Percentiles rank a stretch among this genome's conserved stretches.
Conservation (phyloP, 2,113 vertebrate species). For the Anarhynchus alexandrinus region DNA sequence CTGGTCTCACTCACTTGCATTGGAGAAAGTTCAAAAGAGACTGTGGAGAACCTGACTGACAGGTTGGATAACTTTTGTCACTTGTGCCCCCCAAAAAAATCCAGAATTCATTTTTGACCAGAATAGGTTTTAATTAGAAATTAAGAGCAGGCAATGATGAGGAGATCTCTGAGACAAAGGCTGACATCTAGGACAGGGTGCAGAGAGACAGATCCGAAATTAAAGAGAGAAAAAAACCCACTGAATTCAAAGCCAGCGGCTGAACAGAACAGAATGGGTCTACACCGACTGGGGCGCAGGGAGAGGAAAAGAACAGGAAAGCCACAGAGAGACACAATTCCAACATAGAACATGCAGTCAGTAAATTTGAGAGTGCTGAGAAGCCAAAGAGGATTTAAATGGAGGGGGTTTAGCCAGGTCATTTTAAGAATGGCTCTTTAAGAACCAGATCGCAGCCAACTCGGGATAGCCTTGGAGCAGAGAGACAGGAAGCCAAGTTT, state of each 20-base stretch:
- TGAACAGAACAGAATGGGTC: neutral
- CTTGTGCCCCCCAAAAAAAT: neutral
- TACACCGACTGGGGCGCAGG: neutral
- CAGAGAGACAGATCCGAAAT: neutral
- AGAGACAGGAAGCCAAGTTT: neutral
- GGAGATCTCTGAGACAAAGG: neutral
- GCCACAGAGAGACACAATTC: neutral
- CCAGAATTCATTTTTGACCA: neutral
- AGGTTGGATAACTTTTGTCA: neutral
- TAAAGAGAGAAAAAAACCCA: neutral
- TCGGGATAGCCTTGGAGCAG: neutral
- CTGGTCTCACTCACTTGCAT: accelerated
- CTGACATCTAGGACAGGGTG: neutral
- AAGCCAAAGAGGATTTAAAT: neutral
- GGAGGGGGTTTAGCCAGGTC: neutral
- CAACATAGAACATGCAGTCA: neutral
- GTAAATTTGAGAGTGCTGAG: neutral
- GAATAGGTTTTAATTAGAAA: neutral
- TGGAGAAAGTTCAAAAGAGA: neutral
- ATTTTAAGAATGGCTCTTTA: neutral
- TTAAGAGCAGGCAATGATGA: neutral
- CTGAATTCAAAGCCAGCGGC: neutral
- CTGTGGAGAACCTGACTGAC: neutral
- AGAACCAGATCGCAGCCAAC: neutral
- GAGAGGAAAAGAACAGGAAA: neutral